phyloP scores from a whole-genome alignment of 1,140 invertebrate genomes.

The Meloidogyne floridensis region DNA sequence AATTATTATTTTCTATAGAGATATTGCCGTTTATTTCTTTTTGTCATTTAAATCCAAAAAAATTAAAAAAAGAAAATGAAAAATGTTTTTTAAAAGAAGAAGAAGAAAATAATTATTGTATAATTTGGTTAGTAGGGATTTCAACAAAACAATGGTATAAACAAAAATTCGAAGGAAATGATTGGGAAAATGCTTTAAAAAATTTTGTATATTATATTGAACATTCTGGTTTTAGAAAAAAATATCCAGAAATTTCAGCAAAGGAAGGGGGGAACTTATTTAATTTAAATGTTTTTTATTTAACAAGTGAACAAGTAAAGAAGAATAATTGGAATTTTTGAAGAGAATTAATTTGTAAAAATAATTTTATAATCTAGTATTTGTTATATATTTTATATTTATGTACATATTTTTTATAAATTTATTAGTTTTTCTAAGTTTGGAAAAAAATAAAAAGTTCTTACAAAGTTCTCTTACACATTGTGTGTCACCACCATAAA shows the following conservation, averaged over 20 bases:
- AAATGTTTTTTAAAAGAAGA: background rate
- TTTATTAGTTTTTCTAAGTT: no score
- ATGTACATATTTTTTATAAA: no score
- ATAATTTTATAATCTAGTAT: no score
- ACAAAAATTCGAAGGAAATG: background rate
- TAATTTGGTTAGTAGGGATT: background rate
- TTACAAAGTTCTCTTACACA: no score
- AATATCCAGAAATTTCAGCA: background rate
- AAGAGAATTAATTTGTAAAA: background rate
- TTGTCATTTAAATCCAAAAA: slow-evolving; percentile 3
- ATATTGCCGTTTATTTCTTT: background rate
- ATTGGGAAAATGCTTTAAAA: slow-evolving; percentile 1
- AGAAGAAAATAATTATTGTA: background rate
- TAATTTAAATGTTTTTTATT: background rate
- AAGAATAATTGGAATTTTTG: background rate
- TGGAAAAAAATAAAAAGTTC: no score
- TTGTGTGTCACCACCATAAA: no score
- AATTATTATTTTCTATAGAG: slow-evolving; percentile 12
- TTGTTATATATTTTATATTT: no score
- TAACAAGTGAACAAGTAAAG: background rate
- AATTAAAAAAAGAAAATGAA: background rate
- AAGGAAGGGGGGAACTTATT: background rate
- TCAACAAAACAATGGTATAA: slow-evolving; percentile 4
- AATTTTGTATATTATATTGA: slow-evolving; percentile 2
- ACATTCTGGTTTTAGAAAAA: background rate